Evolutionary conservation across 2,888 invertebrate species (phyloP).

Genomic region (Tipula helvola): DNA sequence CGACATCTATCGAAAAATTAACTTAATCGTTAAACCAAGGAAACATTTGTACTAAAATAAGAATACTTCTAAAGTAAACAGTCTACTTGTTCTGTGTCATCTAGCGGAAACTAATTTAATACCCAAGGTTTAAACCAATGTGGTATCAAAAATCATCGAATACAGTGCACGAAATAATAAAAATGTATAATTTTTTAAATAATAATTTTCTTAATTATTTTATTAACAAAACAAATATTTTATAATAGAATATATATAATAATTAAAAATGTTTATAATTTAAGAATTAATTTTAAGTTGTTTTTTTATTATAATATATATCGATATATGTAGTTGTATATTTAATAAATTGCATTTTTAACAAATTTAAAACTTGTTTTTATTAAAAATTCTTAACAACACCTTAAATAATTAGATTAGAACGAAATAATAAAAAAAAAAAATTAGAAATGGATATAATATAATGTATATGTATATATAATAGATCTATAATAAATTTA

Average conservation of each 20-base stretch:
- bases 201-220: not conserved
- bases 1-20: too few relatives aligned
- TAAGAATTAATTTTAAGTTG: not conserved
- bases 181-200: not conserved
- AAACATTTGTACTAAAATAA: too few relatives aligned
- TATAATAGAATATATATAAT: not conserved
- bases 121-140: too few relatives aligned
- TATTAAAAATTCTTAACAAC: not conserved
- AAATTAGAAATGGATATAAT: not conserved
- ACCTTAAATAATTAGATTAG: not conserved
- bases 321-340: not conserved
- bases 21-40: too few relatives aligned
- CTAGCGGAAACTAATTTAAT: too few relatives aligned
- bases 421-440: not conserved
- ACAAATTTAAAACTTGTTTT: not conserved
- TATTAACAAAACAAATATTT: not conserved
- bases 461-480: not conserved
- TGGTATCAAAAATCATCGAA: too few relatives aligned
- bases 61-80: too few relatives aligned
- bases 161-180: not conserved
- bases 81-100: too few relatives aligned
- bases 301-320: not conserved
- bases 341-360: not conserved
- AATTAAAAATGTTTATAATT: not conserved
- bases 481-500: not conserved